phyloP scores from a whole-genome alignment of 2,113 vertebrate species.

The Pao palembangensis region DNA sequence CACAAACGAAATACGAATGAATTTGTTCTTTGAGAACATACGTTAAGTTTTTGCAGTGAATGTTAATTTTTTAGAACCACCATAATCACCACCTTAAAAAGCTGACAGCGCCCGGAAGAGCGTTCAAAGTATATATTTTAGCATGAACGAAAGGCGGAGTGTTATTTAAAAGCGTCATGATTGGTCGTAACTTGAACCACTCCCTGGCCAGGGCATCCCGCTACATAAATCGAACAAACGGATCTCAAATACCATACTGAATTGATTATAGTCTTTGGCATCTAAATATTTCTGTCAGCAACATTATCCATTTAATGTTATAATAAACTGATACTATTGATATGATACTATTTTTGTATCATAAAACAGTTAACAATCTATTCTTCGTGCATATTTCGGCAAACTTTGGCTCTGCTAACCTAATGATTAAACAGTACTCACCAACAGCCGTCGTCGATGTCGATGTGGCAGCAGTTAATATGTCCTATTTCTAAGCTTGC shows the following conservation, averaged over 20 bases:
- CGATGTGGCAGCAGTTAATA: slow-evolving; percentile 55
- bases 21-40: accelerated
- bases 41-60: background rate
- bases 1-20: accelerated
- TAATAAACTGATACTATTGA: no score
- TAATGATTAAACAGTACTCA: slow-evolving; percentile 35
- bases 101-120: slow-evolving; percentile 42
- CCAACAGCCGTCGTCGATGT: slow-evolving; percentile 60
- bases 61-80: background rate
- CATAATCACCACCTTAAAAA: slow-evolving; percentile 41
- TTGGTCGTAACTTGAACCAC: slow-evolving; percentile 11
- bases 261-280: background rate
- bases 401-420: background rate
- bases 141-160: slow-evolving; percentile 20
- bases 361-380: background rate
- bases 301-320: background rate
- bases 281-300: background rate
- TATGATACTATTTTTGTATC: no score
- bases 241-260: background rate
- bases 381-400: background rate
- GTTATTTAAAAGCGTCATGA: background rate
- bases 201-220: background rate
- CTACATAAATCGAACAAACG: slow-evolving; percentile 8
- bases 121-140: slow-evolving; percentile 4
- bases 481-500: slow-evolving; percentile 48